Base-by-base conservation (phyloP, 2,888 invertebrate species). In the Platycheirus rosarum region DNA sequence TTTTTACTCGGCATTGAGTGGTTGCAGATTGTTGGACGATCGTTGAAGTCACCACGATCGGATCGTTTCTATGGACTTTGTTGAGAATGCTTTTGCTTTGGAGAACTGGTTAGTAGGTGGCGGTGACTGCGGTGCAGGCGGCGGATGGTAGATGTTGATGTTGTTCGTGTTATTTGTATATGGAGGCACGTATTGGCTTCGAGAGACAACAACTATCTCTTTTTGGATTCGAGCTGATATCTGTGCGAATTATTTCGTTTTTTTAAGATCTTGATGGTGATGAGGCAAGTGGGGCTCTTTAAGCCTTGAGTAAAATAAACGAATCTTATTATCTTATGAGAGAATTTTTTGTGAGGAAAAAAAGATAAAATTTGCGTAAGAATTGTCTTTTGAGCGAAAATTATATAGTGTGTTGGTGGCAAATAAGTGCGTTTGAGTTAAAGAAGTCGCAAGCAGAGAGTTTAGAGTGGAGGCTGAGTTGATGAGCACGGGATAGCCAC, bases 1-100 rank as follows among this genome's bases (percentile, higher is more conserved):
- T 82, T 82, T 82, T 82, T 82, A 82, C 82, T 82, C 82, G 82
- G 77, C 82, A 82, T 82, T 82, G 77, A 82, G 53, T 77, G 73
- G 49, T 82, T 70, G 77, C 71, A 82, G 77, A 82, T 76, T 55
- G 82, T 53, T 77, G 63, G 63, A 44, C 13, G 68, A 77, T 66
- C 82, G 57, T 77, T n/a, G 82, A 63, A 73, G 82, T 71, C 40
- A 29, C 14, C 13, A 40, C 29, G 23, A 49, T 65, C 29, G 65
- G 29, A 46, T 48, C 44, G 42, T 60, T 44, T 60, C 26, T 51
- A 23, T 66, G 26, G 49, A 23, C 49, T 6, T 29, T 29, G 13
- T 73, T 60, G 62, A 63, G 57, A 75, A 75, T 14, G 75, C 40
- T 82, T 70, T 69, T 63, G 63, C 70, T 70, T 42, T 68, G 63